Base-by-base conservation (phyloP, 1,140 invertebrate species). In the Rhopalosiphum padi region DNA sequence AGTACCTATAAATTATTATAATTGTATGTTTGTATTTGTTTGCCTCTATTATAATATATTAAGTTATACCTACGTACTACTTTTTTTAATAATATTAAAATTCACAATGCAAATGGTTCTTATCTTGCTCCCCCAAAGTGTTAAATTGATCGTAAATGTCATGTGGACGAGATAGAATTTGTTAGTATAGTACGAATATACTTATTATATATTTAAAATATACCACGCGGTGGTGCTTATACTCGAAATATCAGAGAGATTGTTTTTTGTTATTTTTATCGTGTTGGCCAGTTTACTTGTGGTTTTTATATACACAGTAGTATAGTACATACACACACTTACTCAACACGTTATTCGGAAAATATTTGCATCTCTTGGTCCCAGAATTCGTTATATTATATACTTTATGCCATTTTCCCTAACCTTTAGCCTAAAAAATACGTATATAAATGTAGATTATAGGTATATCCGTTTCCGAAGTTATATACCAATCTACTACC, bases 231-330 rank as follows among this genome's bases (percentile, higher is more conserved):
- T 77, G 60, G 60, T 4, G 30, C 5, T n/a, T n/a, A 68, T n/a
- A 18, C 48, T 51, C 15, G 4, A n/a, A 68, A n/a, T 35, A 21
- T 35, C 0, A n/a, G 5, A n/a, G 30, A 60, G 60, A n/a, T 77
- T 77, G 30, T 77, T 15, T 77, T 77, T 77, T 77, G 60, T 77
- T 77, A 77, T n/a, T 77, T 77, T 77, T 77, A 77, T 77, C 60
- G n/a, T 15, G n/a, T 77, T n/a, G 15, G n/a, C 60, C 30, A 4
- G 60, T 77, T 77, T 77, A n/a, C 30, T 30, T 15, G 60, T 18
- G 60, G 60, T 18, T 77, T n/a, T 77, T 77, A 30, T 77, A n/a
- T 18, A 18, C 60, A 18, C 60, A 51, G 48, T 48, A 48, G 15
- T 51, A 51, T 4, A 51, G 46, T 18, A 51, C 48, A 46, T 46